phyloP scores from a whole-genome alignment of 1,140 invertebrate species.

The Agrypnia vestita region DNA sequence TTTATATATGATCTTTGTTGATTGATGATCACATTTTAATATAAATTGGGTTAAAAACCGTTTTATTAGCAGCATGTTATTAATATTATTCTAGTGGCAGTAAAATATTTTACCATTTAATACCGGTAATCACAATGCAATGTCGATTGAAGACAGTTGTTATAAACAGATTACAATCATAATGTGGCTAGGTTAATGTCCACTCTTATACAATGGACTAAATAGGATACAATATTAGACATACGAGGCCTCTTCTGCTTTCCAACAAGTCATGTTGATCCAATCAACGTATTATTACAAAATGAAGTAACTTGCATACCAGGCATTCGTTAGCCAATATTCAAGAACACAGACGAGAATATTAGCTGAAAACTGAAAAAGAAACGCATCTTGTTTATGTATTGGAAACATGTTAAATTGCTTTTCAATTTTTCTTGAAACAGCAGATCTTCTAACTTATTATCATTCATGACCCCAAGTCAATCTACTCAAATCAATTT shows the following conservation, averaged over 20 bases:
- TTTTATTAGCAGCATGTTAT: slow-evolving; percentile 14
- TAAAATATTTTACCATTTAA: slow-evolving; percentile 59
- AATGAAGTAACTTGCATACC: slow-evolving; percentile 2
- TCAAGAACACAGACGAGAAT: background rate
- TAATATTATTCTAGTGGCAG: slow-evolving; percentile 60
- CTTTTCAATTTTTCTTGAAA: slow-evolving; percentile 22
- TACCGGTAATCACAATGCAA: slow-evolving; percentile 54
- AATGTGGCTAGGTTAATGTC: slow-evolving; percentile 52
- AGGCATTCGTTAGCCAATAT: slow-evolving; percentile 29
- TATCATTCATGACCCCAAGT: slow-evolving; percentile 25
- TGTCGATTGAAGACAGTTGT: slow-evolving; percentile 57
- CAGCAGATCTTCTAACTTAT: slow-evolving; percentile 15
- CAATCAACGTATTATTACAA: background rate
- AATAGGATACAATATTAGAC: slow-evolving; percentile 53
- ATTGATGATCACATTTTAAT: slow-evolving; percentile 48
- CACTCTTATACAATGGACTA: slow-evolving; percentile 50
- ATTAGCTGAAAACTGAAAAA: slow-evolving; percentile 10
- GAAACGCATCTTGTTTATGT: slow-evolving; percentile 17
- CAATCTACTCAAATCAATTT: slow-evolving; percentile 26
- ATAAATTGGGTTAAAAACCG: slow-evolving; percentile 15
- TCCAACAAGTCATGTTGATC: background rate
- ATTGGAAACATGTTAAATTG: slow-evolving; percentile 33
- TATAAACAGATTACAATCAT: slow-evolving; percentile 50
- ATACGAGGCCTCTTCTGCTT: slow-evolving; percentile 53
- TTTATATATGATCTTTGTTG: slow-evolving; percentile 11